Evolutionary conservation across 2,113 vertebrate species (phyloP), one percentile per base, ranked within the genome.

Genomic region (Erpornis zantholeuca): DNA sequence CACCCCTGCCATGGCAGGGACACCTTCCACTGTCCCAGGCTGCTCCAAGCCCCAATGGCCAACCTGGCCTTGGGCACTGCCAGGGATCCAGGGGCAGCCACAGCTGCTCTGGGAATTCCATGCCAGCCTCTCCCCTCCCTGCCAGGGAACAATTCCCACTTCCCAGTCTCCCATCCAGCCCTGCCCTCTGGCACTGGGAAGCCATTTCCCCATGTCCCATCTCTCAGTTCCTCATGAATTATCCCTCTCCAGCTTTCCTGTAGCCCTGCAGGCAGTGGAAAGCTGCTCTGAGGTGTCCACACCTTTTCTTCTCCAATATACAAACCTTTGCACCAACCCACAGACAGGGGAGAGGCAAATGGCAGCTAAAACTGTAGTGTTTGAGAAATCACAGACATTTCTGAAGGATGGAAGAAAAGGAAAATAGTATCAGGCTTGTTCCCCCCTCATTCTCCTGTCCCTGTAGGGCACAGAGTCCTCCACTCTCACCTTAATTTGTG

Each of bases 81-180:
- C 76, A 88, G 86, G 76, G 76, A 82, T 73, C 36, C 86, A 73
- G 77, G 59, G 60, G 20, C 57, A 88, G 85, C 85, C 75, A 5
- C 85, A 87, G 85, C 75, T 40, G 8, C 50, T 35, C 57, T 66
- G 86, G 60, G 4, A 4, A 59, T 7, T 7, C 57, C 7, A 5
- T 8, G 3, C 57, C n/a, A 36, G n/a, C 4, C 4, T 23, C 57
- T 59, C 1, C 27, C 8, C 72, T 69, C 24, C 21, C 42, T 65
- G 1, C 7, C 86, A 88, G 22, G 31, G 35, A 50, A 42, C 42
- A 59, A 81, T 66, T 65, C 36, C 59, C 38, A 38, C 38, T 50
- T 1, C 12, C 59, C 52, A 7, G 33, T 0, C 11, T 28, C 59
- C 59, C 27, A 36, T 0, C 35, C 3, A 35, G 0, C 21, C 31